Evolutionary conservation across 2,113 vertebrate species (phyloP).

Genomic region (Lutjanus erythropterus): DNA sequence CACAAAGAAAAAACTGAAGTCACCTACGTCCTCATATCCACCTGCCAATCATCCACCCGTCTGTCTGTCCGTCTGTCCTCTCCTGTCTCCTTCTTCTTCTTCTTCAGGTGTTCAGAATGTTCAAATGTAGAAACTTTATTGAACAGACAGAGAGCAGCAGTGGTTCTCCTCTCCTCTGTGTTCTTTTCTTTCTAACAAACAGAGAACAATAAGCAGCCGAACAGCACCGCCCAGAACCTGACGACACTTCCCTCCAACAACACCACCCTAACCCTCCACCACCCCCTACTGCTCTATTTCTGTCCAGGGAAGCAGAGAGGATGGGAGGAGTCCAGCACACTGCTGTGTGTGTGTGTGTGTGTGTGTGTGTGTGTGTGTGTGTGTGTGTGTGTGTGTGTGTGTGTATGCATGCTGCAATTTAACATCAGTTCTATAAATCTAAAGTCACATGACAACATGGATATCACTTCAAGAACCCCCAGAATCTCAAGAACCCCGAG

Average conservation of each 20-base stretch:
- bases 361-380: background rate
- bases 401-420: background rate
- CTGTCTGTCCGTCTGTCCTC: background rate
- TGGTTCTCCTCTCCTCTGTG: constrained; percentile 18
- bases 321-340: constrained; percentile 71
- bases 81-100: background rate
- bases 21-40: constrained; percentile 73
- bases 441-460: too few relatives aligned
- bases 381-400: background rate
- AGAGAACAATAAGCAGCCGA: constrained; percentile 79
- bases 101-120: background rate
- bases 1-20: background rate
- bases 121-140: background rate
- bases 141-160: background rate
- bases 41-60: constrained; percentile 1
- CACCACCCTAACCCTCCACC: constrained; percentile 24
- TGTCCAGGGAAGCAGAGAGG: constrained; percentile 71
- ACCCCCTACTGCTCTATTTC: constrained; percentile 64
- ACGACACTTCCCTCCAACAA: constrained; percentile 72
- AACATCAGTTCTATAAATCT: background rate
- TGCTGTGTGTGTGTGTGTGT: background rate
- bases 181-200: constrained; percentile 45
- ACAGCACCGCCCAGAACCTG: constrained; percentile 63
- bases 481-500: background rate
- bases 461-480: too few relatives aligned